These are phyloP conservation scores for Andrena marginata DNA, from an alignment of 2,888 invertebrate genomes.

Conservation along the genomic window DNA sequence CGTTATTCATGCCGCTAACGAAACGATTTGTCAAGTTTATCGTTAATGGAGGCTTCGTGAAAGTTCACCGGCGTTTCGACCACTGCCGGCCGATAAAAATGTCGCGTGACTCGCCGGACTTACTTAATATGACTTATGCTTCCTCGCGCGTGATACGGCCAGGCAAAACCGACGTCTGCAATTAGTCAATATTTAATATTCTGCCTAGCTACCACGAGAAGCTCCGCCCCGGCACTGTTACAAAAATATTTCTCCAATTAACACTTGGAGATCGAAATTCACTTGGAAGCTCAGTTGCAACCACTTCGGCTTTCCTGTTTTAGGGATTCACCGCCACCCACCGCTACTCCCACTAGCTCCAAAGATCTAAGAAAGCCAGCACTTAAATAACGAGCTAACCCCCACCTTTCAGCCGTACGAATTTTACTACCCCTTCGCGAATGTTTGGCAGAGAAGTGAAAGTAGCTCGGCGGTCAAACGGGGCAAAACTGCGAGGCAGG, in stretches of 20 bases:
- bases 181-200: background rate
- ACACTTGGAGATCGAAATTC: too few species aligned
- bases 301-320: background rate
- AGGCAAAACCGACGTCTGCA: background rate
- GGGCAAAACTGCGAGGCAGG: constrained; percentile 13
- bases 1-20: constrained; percentile 41
- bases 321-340: background rate
- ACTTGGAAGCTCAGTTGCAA: too few species aligned
- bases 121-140: background rate
- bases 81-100: constrained; percentile 24
- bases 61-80: background rate
- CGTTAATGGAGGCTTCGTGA: constrained; percentile 9
- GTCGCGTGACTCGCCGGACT: constrained; percentile 24
- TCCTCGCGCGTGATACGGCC: background rate
- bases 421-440: background rate
- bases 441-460: constrained; percentile 3
- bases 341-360: too few species aligned
- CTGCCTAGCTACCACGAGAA: background rate
- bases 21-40: constrained; percentile 57
- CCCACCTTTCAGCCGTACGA: background rate
- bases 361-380: too few species aligned
- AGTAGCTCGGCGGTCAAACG: constrained; percentile 14
- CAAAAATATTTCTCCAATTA: background rate
- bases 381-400: background rate
- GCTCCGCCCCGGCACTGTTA: background rate